Evolutionary conservation across 2,888 invertebrate species (phyloP), one percentile per base, ranked within the genome.

Genomic region (Synanthedon formicaeformis): DNA sequence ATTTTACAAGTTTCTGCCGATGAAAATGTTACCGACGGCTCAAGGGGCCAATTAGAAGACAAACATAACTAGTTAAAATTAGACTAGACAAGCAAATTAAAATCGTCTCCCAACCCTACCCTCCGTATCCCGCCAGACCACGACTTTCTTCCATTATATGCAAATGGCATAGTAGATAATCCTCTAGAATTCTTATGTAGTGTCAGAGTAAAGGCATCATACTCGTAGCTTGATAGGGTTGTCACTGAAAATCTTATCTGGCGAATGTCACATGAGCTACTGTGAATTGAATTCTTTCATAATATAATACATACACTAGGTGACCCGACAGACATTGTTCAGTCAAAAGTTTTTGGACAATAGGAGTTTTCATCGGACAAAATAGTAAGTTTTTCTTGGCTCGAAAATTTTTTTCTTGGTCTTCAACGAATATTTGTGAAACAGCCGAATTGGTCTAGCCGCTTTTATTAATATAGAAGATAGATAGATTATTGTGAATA

Each of bases 121-220:
- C 14, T 61, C 57, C 51, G 5, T 34, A 34, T 0, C 34, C 34
- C 34, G 8, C 34, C 34, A 34, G 10, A 10, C 51, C 51, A 51
- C 50, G 52, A 58, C 50, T 53, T 59, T 61, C 34, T 34, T 34
- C 58, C 64, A 65, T 70, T 73, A 77, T 75, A 81, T 79, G 77
- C 69, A 74, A 80, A 81, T 79, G 60, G 73, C 13, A 79, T 80
- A 75, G 78, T 67, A 78, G 71, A 81, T 77, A n/a, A 16, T 63
- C 59, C 54, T 56, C 56, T 53, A n/a, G 14, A 14, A 41, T 53
- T 56, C 62, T 61, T 57, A 54, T 54, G 61, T 57, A 56, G 55
- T 54, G 61, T 57, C 58, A 56, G 57, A 34, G 13, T 45, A 14
- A 45, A 45, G 45, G 45, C 45, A 34, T 34, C 34, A 34, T 10